Evolutionary conservation across 2,888 invertebrate genomes (phyloP).

Genomic region (Oxycera nigricornis): DNA sequence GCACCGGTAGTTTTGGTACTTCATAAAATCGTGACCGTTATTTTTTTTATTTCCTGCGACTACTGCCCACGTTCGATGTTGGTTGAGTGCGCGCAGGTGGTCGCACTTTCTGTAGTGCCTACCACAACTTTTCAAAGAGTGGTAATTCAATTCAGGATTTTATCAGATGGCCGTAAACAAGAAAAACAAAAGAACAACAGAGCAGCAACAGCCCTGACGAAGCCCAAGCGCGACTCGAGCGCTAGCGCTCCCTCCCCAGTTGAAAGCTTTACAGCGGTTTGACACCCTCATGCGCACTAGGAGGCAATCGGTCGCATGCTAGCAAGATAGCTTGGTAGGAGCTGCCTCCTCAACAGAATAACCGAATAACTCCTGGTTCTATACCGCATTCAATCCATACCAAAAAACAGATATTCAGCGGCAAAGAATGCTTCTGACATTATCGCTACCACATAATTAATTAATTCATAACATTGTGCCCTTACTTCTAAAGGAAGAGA

Average conservation of each 20-base stretch:
- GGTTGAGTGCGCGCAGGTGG: constrained; percentile 31
- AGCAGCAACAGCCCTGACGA: neutral
- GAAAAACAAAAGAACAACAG: constrained; percentile 13
- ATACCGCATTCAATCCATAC: no score
- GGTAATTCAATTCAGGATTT: constrained; percentile 34
- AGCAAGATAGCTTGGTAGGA: neutral
- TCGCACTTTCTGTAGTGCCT: constrained; percentile 23
- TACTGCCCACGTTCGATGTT: neutral
- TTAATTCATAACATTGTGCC: no score
- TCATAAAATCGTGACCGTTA: constrained; percentile 24
- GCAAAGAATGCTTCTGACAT: no score
- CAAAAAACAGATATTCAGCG: no score
- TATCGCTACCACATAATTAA: no score
- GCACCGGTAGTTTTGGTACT: constrained; percentile 1
- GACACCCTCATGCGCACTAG: neutral
- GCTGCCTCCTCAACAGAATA: no score
- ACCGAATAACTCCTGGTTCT: no score
- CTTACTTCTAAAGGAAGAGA: no score
- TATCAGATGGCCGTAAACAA: constrained; percentile 29
- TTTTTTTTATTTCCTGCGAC: neutral
- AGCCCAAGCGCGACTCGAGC: neutral
- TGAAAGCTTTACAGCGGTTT: neutral
- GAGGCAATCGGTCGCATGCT: neutral
- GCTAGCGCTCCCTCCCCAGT: neutral
- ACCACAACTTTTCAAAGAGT: constrained; percentile 32